Evolutionary conservation across 1,140 invertebrate species (phyloP).

Genomic region (Adoxophyes honmai): DNA sequence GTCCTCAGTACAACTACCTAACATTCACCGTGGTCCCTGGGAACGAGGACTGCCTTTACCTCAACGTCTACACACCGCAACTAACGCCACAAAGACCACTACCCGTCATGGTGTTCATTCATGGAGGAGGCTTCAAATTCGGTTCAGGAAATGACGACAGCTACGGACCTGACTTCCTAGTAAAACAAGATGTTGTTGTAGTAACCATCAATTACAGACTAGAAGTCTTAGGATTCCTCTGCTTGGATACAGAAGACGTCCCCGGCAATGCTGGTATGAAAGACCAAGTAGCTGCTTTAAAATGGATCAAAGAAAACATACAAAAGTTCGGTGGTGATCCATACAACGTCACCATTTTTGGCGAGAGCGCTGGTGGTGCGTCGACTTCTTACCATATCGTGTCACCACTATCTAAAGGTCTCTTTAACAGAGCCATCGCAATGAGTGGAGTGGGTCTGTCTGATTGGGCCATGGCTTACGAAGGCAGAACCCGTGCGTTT

Average conservation of each 20-base stretch:
- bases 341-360: slow-evolving; percentile 78
- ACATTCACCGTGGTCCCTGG: slow-evolving; percentile 38
- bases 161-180: slow-evolving; percentile 73
- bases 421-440: slow-evolving; percentile 44
- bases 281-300: slow-evolving; percentile 71
- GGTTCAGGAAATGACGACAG: slow-evolving; percentile 61
- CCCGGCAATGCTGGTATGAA: slow-evolving; percentile 61
- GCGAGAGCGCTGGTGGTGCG: slow-evolving; percentile 80
- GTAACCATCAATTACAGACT: slow-evolving; percentile 81
- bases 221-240: slow-evolving; percentile 76
- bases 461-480: slow-evolving; percentile 7
- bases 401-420: slow-evolving; percentile 67
- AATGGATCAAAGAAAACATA: slow-evolving; percentile 64
- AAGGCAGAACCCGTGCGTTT: slow-evolving; percentile 2
- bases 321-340: slow-evolving; percentile 28
- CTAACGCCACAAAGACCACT: slow-evolving; percentile 22
- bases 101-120: slow-evolving; percentile 81
- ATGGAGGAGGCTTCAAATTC: slow-evolving; percentile 79
- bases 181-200: slow-evolving; percentile 76
- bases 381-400: slow-evolving; percentile 79
- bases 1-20: slow-evolving; percentile 23
- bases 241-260: slow-evolving; percentile 28
- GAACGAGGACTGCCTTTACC: slow-evolving; percentile 81
- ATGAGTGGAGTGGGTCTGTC: slow-evolving; percentile 30
- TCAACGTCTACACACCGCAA: slow-evolving; percentile 79